Percentiles rank a stretch among this genome's conserved stretches.
Evolutionary conservation across 64 coral and sea anemone species (phyloP).

Genomic region (Pocillopora damicornis): DNA sequence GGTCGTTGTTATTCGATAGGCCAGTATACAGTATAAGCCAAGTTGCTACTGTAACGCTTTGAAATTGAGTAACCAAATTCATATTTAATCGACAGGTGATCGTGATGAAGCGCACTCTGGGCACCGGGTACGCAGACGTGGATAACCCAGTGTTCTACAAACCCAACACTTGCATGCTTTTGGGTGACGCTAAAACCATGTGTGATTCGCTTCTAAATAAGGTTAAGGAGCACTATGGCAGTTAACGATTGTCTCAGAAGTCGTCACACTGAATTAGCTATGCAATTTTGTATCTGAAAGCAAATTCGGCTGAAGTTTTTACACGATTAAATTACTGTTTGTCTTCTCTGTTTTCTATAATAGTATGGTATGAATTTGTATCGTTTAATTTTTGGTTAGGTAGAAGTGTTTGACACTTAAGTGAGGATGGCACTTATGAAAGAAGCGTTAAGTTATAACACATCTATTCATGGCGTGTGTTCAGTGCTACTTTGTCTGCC

Average conservation of each 20-base stretch:
- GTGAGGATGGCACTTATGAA: no score
- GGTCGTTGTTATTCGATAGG: no score
- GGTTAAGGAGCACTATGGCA: constrained; percentile 70
- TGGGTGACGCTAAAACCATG: constrained; percentile 95
- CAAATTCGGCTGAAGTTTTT: neutral
- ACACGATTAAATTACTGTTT: neutral
- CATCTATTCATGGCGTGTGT: neutral
- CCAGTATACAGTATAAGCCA: no score
- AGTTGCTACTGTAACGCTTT: no score
- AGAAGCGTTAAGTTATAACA: neutral
- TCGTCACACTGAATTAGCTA: neutral
- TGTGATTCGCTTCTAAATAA: constrained; percentile 82
- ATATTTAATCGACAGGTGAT: constrained; percentile 79
- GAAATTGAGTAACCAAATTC: neutral
- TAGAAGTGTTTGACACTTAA: constrained; percentile 7
- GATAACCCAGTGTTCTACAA: constrained; percentile 99
- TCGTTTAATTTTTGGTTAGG: neutral
- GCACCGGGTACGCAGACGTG: constrained; percentile 96
- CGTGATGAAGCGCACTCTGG: constrained; percentile 94
- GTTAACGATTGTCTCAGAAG: neutral
- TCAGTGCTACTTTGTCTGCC: neutral
- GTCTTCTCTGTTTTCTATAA: neutral
- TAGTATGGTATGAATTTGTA: neutral
- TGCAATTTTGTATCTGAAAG: neutral
- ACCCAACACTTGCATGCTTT: constrained; percentile 87